Evolutionary conservation across 2,888 invertebrate genomes (phyloP), one percentile per base, ranked within the genome.

Genomic region (Hemithea aestivaria): DNA sequence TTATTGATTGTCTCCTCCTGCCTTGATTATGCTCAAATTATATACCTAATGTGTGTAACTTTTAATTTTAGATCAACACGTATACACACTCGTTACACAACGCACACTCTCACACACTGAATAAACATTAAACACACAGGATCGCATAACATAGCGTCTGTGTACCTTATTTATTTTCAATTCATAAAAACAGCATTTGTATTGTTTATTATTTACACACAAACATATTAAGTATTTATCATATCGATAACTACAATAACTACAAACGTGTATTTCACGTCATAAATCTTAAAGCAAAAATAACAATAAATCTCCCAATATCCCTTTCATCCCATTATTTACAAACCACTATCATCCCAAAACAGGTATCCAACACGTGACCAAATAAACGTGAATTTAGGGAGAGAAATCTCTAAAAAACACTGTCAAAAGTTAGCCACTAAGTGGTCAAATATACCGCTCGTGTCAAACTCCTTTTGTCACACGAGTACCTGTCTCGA

Each of bases 401-500:
- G 74, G 82, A 84, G 84, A 85, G 61, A 58, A 81, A 81, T 80
- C 81, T 76, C 54, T 61, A 61, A 56, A 66, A 66, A 56, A 40
- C 44, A 49, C 33, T 66, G 70, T 70, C 73, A 72, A 62, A 57
- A 68, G 57, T 58, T 62, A 75, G 67, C 76, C 78, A 78, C 71
- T 77, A 69, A 77, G 76, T 76, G 85, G 82, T 70, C 78, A 72
- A 70, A 79, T 68, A 70, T 62, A 79, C 63, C 55, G 65, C 64
- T 67, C 75, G 75, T 83, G 84, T 75, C 84, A 74, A 74, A 73
- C 60, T 52, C 61, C 67, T 64, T 70, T 80, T 78, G 69, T 79
- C 28, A 21, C 38, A 53, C 51, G 49, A 67, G 69, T 80, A 81
- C 78, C 80, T 83, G 76, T 74, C 66, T 66, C 62, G 47, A 55